A percentile compares a stretch with the other conserved stretches of the same genome.
Conservation (phyloP, 2,113 vertebrate species). For the Triplophysa siluroides region DNA sequence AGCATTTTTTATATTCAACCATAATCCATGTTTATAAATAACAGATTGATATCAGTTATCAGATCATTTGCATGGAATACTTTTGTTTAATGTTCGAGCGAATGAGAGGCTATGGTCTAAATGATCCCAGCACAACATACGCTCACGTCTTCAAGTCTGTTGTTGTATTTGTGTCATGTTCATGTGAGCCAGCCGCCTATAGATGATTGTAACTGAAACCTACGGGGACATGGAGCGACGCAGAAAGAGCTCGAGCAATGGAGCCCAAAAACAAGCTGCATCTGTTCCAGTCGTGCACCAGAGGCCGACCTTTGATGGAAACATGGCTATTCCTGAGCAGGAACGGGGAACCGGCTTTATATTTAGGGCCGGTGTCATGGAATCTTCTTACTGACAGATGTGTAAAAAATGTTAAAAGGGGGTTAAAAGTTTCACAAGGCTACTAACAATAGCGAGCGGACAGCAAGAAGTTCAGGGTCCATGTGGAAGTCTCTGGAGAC, state of each 20-base stretch:
- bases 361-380: slow-evolving; percentile 44
- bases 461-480: slow-evolving; percentile 15
- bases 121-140: neutral
- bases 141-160: neutral
- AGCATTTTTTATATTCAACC: no score
- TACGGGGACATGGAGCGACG: slow-evolving; percentile 14
- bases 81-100: neutral
- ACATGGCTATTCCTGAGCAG: slow-evolving; percentile 49
- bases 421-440: slow-evolving; percentile 41
- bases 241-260: slow-evolving; percentile 34
- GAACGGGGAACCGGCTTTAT: slow-evolving; percentile 41
- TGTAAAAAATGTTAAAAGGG: slow-evolving; percentile 51
- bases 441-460: slow-evolving; percentile 34
- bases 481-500: neutral
- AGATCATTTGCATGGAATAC: neutral
- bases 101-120: neutral
- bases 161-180: slow-evolving; percentile 15
- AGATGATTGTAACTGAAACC: slow-evolving; percentile 32
- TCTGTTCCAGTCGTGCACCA: slow-evolving; percentile 39
- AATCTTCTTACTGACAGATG: slow-evolving; percentile 48
- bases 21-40: no score
- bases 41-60: no score
- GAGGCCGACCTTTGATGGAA: slow-evolving; percentile 46
- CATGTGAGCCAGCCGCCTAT: slow-evolving; percentile 3
- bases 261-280: slow-evolving; percentile 20